Evolutionary conservation across 1,140 invertebrate genomes (phyloP).

Genomic region (Diorhabda elongata): DNA sequence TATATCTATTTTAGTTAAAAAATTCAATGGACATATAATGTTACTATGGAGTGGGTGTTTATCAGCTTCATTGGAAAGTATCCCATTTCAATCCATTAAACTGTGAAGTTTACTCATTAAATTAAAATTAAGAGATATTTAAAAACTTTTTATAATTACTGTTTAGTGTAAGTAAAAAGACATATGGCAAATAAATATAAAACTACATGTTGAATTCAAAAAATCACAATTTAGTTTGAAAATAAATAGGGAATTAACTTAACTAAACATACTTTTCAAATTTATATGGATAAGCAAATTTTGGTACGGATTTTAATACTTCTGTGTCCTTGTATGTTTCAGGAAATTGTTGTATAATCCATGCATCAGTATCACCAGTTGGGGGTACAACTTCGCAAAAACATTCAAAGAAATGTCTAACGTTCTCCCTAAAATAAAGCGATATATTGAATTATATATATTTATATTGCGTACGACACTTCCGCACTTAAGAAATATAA

Average conservation of each 20-base stretch:
- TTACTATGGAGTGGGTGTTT: too few species aligned
- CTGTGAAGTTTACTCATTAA: too few species aligned
- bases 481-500: neutral
- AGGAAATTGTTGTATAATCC: slow-evolving; percentile 75
- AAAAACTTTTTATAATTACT: too few species aligned
- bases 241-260: neutral
- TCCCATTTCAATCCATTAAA: too few species aligned
- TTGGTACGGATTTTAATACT: slow-evolving; percentile 72
- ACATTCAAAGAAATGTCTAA: slow-evolving; percentile 75
- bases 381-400: slow-evolving; percentile 76
- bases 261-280: slow-evolving; percentile 64
- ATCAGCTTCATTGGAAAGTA: too few species aligned
- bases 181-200: too few species aligned
- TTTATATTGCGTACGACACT: neutral
- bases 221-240: too few species aligned
- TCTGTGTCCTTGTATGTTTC: slow-evolving; percentile 69
- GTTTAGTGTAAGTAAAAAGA: too few species aligned
- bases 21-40: too few species aligned
- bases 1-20: too few species aligned
- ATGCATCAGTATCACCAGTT: slow-evolving; percentile 57
- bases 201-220: too few species aligned
- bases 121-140: too few species aligned
- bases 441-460: neutral
- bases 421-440: slow-evolving; percentile 62
- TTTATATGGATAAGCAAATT: slow-evolving; percentile 82